Conservation (phyloP, 2,888 invertebrate species). For the Idaea straminata region DNA sequence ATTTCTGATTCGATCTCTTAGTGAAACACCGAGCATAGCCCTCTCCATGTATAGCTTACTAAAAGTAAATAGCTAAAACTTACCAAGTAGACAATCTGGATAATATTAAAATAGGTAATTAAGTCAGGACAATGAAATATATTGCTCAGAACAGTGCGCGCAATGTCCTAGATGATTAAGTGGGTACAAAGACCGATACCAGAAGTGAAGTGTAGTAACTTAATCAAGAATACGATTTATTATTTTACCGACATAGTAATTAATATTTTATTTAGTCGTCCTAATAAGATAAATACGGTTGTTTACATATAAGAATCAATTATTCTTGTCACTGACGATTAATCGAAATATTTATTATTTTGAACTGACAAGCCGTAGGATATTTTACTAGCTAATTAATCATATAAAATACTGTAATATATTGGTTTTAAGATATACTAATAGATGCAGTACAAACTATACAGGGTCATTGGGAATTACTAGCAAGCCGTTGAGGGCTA, state of each 20-base stretch:
- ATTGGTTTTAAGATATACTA: no score
- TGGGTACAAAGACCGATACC: background rate
- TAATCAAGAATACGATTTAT: background rate
- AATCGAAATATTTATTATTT: conserved; percentile 3
- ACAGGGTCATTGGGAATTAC: no score
- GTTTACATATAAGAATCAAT: background rate
- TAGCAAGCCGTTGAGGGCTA: no score
- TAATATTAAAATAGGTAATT: background rate
- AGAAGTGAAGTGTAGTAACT: background rate
- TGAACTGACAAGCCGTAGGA: no score
- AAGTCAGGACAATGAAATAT: background rate
- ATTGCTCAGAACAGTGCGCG: background rate
- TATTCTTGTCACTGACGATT: conserved; percentile 9
- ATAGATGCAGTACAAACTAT: no score
- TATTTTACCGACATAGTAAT: background rate
- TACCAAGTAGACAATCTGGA: background rate
- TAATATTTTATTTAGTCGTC: background rate
- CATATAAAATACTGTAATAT: no score
- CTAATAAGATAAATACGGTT: background rate
- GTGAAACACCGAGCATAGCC: no score
- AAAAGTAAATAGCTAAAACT: no score
- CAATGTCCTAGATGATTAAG: background rate
- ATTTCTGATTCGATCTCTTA: no score
- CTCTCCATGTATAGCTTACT: no score
- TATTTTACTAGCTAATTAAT: no score